A percentile compares a stretch with the other conserved stretches of the same genome.
Evolutionary conservation across 2,888 invertebrate species (phyloP).

Genomic region (Metallyticus violacea): DNA sequence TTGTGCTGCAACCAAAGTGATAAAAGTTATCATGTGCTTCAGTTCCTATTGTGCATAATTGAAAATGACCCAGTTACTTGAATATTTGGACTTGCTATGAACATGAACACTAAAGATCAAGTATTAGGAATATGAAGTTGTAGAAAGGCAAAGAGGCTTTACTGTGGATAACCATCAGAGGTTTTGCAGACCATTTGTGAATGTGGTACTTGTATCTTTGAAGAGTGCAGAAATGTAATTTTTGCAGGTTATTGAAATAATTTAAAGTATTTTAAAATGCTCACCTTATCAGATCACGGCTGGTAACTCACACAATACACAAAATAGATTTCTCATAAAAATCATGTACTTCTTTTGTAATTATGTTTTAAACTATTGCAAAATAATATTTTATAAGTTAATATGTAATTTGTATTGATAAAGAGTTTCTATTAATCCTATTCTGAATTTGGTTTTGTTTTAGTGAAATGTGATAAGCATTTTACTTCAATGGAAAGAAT

Average conservation of each 20-base stretch:
- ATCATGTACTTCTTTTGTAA: not conserved
- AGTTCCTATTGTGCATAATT: too few relatives aligned
- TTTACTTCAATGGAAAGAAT: not conserved
- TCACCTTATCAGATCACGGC: not conserved
- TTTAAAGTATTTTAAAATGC: not conserved
- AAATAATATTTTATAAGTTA: conserved; percentile 13
- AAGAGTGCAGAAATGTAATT: not conserved
- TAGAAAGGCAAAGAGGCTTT: too few relatives aligned
- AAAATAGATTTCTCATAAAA: not conserved
- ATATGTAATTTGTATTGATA: conserved; percentile 13
- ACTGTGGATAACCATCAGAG: too few relatives aligned
- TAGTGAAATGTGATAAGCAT: not conserved
- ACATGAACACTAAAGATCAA: too few relatives aligned
- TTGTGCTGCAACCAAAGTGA: too few relatives aligned
- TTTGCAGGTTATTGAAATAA: not conserved
- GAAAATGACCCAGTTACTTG: too few relatives aligned
- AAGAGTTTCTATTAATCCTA: conserved; percentile 10
- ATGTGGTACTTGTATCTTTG: not conserved
- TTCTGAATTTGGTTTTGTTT: not conserved
- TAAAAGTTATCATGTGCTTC: too few relatives aligned
- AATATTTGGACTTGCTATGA: too few relatives aligned
- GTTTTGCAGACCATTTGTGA: not conserved
- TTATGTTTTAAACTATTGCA: conserved; percentile 10
- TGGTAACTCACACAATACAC: not conserved
- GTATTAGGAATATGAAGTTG: too few relatives aligned